Evolutionary conservation across 2,797 vertebrate species (phyloP), one percentile per base, ranked within the genome.

Genomic region (Enteromius viviparus): DNA sequence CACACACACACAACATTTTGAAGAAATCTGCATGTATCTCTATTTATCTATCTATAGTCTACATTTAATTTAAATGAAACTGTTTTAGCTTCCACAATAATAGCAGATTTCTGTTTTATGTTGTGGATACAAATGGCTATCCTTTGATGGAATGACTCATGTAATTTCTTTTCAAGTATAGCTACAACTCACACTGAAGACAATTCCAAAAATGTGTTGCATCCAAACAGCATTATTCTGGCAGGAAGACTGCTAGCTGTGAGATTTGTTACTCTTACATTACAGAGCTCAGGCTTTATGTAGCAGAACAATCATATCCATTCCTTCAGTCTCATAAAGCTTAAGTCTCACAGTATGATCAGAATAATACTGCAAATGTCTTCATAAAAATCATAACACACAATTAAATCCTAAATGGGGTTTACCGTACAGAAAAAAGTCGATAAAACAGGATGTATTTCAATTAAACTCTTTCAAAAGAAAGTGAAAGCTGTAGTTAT

Each of bases 191-290:
- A 75, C 6, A 42, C 71, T 21, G 6, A 76, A 83, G 75, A 71
- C 47, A 51, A 74, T 72, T 80, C 55, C 74, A 72, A 85, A 83
- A 34, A 69, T 62, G 5, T 1, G 51, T 71, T 64, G 34, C 34
- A 81, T 74, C 49, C 40, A 64, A 83, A 74, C 3, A 23, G 49
- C 45, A 68, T 40, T 75, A 11, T 78, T 72, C 29, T 62, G 21
- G 34, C 47, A 49, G 42, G 53, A 78, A 84, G 42, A 32, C 32
- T 51, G 7, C 23, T 51, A 26, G 49, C 70, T 64, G 29, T 62
- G 40, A 82, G 65, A 82, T 70, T 32, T 77, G 19, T 85, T 78
- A 87, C 86, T 78, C 80, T 71, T 84, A 70, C 5, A 80, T 72
- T 88, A 83, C 53, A 26, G 55, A 80, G 74, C 58, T 80, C 77